A percentile compares a stretch with the other conserved stretches of the same genome.
Conservation (phyloP, 2,113 vertebrate genomes). For the Coturnix japonica region DNA sequence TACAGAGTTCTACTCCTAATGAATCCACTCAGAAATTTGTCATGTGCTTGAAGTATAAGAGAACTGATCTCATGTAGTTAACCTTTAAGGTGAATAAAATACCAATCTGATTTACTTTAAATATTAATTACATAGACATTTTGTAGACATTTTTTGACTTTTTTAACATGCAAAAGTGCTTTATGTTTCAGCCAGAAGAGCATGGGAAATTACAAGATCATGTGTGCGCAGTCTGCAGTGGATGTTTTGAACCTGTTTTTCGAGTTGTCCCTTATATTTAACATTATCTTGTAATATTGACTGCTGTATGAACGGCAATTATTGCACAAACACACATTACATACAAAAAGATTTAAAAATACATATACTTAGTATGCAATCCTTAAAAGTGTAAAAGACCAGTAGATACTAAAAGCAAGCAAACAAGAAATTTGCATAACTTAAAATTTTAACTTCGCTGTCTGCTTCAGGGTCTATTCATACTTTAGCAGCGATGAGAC, state of each 20-base stretch:
- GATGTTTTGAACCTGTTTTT: background rate
- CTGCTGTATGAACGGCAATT: background rate
- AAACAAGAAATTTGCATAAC: background rate
- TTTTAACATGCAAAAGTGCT: background rate
- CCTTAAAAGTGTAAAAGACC: background rate
- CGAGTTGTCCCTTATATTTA: background rate
- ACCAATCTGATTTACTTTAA: background rate
- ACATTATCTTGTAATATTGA: background rate
- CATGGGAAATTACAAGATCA: background rate
- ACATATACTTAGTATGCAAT: background rate
- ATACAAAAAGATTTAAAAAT: background rate
- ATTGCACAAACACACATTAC: background rate
- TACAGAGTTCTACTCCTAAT: background rate
- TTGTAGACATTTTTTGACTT: background rate
- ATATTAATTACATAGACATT: background rate
- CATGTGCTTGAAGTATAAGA: background rate
- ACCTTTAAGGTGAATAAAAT: background rate
- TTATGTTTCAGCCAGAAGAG: background rate
- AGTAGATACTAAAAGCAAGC: background rate
- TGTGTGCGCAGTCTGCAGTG: background rate
- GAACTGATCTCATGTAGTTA: background rate
- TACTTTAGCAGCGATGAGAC: background rate
- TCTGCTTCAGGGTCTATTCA: accelerated
- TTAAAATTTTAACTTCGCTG: background rate
- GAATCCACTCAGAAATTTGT: background rate